Percentiles rank a stretch among this genome's conserved stretches.
Conservation (phyloP, 2,888 invertebrate species). For the Xanthia togata region DNA sequence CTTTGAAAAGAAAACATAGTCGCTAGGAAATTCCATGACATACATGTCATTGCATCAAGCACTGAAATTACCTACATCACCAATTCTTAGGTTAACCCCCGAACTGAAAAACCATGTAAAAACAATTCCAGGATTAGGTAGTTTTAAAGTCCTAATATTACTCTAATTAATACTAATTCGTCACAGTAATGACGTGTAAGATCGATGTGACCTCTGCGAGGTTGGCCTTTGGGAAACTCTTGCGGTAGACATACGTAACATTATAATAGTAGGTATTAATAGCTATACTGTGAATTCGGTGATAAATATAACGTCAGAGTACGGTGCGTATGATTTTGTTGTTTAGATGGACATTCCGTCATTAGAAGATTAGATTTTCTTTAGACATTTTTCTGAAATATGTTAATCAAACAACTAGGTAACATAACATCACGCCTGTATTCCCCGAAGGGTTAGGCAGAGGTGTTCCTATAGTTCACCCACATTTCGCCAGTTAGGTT, state of each 20-base stretch:
- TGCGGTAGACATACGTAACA: slow-evolving; percentile 50
- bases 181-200: slow-evolving; percentile 51
- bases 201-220: slow-evolving; percentile 41
- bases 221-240: slow-evolving; percentile 76
- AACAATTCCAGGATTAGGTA: background rate
- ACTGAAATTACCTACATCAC: background rate
- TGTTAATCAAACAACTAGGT: background rate
- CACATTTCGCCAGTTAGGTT: too few species aligned
- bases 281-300: slow-evolving; percentile 70
- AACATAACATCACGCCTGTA: too few species aligned
- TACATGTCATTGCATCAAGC: background rate
- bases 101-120: slow-evolving; percentile 3
- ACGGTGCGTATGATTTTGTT: slow-evolving; percentile 36
- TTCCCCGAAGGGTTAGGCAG: too few species aligned
- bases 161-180: background rate
- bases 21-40: background rate
- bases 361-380: background rate
- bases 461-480: too few species aligned
- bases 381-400: background rate
- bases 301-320: slow-evolving; percentile 62
- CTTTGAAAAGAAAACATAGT: background rate
- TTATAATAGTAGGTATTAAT: slow-evolving; percentile 68
- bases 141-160: background rate
- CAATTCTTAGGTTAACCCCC: slow-evolving; percentile 4
- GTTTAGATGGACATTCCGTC: slow-evolving; percentile 28